Evolutionary conservation across 2,888 invertebrate genomes (phyloP), one percentile per base, ranked within the genome.

Genomic region (Eilema caniola): DNA sequence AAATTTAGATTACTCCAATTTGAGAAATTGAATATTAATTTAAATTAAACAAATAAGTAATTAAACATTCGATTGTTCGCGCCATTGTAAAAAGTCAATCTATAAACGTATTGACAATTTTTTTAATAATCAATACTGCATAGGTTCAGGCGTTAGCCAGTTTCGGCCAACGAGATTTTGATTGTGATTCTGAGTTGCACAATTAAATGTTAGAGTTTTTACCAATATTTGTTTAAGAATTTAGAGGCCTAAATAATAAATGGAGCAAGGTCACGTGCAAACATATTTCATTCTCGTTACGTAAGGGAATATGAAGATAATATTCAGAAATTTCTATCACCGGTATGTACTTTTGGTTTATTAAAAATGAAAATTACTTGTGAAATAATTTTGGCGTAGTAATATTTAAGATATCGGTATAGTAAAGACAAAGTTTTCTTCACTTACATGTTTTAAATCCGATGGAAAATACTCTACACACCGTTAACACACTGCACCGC

Each of bases 221-320:
- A 31, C 23, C 4, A 10, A 4, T 64, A 31, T 63, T 64, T 69
- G 14, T n/a, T 62, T 66, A 31, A 69, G n/a, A 69, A 74, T 71
- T 69, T 67, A 65, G 69, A 33, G 75, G 67, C 68, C 33, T 69
- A 68, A 81, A 79, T 75, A 85, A 73, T 73, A 87, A 79, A 88
- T 91, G 81, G 92, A 83, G 81, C 94, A 95, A 94, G 94, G 95
- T 94, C 95, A 94, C 93, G 93, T 93, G 94, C 91, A 90, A 91
- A 89, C 89, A 91, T n/a, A 93, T 91, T 92, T 85, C 88, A 90
- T 91, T 92, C 90, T 63, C 73, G 90, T 95, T 95, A 95, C 95
- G 94, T 95, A 95, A 95, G 94, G 89, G 77, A 88, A 88, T 76
- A 75, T 71, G 69, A 73, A 75, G 71, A 69, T 53, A 72, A 67